Conservation (phyloP, 2,888 invertebrate genomes). For the Microdon myrmicae region DNA sequence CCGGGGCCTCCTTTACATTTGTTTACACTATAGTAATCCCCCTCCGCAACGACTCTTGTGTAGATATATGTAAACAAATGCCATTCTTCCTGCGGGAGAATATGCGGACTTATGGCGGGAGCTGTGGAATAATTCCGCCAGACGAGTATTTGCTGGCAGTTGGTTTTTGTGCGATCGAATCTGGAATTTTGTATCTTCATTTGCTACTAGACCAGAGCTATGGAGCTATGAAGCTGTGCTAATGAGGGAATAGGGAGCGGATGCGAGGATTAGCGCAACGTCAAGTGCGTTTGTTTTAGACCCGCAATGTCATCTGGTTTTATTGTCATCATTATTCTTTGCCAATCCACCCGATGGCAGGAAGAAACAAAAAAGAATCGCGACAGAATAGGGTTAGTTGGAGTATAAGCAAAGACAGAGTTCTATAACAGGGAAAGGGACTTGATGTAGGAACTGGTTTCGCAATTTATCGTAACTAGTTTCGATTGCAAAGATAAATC, state of each 20-base stretch:
- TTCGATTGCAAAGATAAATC: conserved; percentile 40
- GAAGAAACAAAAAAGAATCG: conserved; percentile 20
- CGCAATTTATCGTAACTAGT: conserved; percentile 37
- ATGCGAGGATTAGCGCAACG: conserved; percentile 7
- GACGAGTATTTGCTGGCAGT: conserved; percentile 7
- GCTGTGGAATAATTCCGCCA: not conserved
- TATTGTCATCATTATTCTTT: conserved; percentile 30
- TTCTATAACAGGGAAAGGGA: conserved; percentile 11
- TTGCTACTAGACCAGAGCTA: not conserved
- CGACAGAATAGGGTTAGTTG: conserved; percentile 10
- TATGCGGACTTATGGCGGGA: not conserved
- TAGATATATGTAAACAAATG: conserved; percentile 5
- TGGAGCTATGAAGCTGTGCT: conserved; percentile 1
- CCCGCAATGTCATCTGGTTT: conserved; percentile 38
- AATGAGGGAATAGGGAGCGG: conserved; percentile 16
- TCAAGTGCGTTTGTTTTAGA: conserved; percentile 42
- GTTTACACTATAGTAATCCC: conserved; percentile 1
- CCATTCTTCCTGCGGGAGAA: not conserved
- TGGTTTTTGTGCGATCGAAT: conserved; percentile 6
- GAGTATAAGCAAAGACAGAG: conserved; percentile 1
- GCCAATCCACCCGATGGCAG: conserved; percentile 15
- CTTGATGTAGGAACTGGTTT: conserved; percentile 34
- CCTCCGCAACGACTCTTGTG: not conserved
- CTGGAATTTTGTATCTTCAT: conserved; percentile 8
- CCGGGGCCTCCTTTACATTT: too few species aligned